Percentiles rank a stretch among this genome's conserved stretches.
These are phyloP conservation scores for Cygnus atratus DNA, from an alignment of 2,113 vertebrate species.

Conservation along the genomic window DNA sequence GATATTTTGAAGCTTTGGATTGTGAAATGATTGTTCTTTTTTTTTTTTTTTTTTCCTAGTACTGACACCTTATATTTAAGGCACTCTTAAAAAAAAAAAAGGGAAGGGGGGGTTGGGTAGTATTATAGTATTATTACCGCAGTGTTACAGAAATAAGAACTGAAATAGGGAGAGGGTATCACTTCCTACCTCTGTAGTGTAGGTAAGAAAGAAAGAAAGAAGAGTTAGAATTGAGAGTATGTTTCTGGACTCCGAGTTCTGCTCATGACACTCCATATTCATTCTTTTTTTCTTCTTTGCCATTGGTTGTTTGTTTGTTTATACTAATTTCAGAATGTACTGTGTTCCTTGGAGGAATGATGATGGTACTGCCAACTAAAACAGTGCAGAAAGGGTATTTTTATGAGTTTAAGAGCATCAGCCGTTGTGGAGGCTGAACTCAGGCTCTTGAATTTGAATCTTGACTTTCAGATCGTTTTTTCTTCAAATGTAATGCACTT, in stretches of 20 bases:
- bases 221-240: not conserved
- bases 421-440: not conserved
- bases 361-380: not conserved
- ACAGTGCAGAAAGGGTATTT: not conserved
- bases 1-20: not conserved
- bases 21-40: not conserved
- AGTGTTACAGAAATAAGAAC: not conserved
- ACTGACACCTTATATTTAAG: not conserved
- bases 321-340: not conserved
- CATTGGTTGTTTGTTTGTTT: not conserved
- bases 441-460: not conserved
- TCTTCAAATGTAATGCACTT: not conserved
- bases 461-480: not conserved
- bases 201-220: not conserved
- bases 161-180: not conserved
- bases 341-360: not conserved
- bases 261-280: not conserved
- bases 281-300: not conserved
- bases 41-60: not conserved
- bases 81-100: not conserved
- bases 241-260: not conserved
- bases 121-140: not conserved
- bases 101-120: not conserved
- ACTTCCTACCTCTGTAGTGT: not conserved
- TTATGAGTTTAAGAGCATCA: not conserved